Evolutionary conservation across 2,113 vertebrate genomes (phyloP), one percentile per base, ranked within the genome.

Genomic region (Platichthys stellatus): DNA sequence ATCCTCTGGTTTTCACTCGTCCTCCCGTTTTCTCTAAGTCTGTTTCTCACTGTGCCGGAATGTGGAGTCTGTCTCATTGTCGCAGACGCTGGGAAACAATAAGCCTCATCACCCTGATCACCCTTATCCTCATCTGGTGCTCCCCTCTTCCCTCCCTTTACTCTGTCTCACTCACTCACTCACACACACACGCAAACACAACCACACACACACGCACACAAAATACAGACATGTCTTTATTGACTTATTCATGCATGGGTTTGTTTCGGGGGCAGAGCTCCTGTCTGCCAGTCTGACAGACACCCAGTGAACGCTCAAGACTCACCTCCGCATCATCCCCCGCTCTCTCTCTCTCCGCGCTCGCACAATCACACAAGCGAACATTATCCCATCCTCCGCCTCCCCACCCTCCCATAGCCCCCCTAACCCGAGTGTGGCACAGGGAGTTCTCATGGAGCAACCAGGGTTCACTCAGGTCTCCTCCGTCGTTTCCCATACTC

Each of bases 191-290:
- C 54, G 24, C n/a, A 58, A 24, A 26, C 24, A 59, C 24, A 59
- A 4, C 17, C 24, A 59, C 23, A 56, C 54, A 56, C 54, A 56
- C 54, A 56, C 54, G 23, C n/a, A 56, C n/a, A 4, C 58, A 18
- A 15, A 20, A 45, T 63, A 76, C 76, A 84, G 70, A 84, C 78
- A 87, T 76, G 58, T 78, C 78, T 90, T 90, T 92, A 93, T 92
- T 92, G 90, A 93, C 91, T 93, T 92, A 92, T 92, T 93, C 86
- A 90, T 93, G 92, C 91, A 89, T 92, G 86, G 84, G 88, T 93
- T 91, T 93, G 86, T 93, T 93, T 92, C 76, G 72, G 82, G 90
- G 90, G 82, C 90, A 92, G 76, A 88, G 73, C 85, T 84, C 90
- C 88, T 85, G 90, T 91, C 86, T 92, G 87, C 75, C 86, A 82